Percentiles rank a stretch among this genome's conserved stretches.
These are phyloP conservation scores for Allacma fusca DNA, from an alignment of 2,888 invertebrate genomes.

Conservation along the genomic window DNA sequence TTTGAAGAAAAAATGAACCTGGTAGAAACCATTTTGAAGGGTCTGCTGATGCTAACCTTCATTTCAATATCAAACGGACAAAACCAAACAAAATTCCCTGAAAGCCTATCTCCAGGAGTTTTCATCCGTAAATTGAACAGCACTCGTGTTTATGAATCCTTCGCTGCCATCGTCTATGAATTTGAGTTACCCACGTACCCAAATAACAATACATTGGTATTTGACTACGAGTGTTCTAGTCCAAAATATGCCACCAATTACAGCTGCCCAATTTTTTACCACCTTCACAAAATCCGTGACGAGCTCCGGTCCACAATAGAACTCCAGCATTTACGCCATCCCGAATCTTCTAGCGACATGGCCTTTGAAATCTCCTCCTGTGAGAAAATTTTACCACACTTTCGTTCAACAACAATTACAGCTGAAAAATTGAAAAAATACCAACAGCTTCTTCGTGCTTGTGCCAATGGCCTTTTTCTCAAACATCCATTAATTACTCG, in stretches of 20 bases:
- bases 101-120: conserved; percentile 31
- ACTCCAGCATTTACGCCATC: neutral
- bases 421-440: conserved; percentile 8
- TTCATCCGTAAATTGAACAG: conserved; percentile 6
- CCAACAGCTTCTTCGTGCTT: conserved; percentile 10
- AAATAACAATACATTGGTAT: conserved; percentile 9
- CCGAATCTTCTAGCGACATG: neutral
- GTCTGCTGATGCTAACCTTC: neutral
- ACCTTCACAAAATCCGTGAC: conserved; percentile 37
- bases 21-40: neutral
- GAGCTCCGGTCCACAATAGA: neutral
- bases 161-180: conserved; percentile 35
- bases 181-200: conserved; percentile 18
- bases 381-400: conserved; percentile 25
- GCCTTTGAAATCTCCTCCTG: conserved; percentile 27
- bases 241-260: neutral
- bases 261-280: conserved; percentile 31
- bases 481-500: conserved; percentile 12
- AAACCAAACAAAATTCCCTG: conserved; percentile 13
- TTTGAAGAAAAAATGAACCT: neutral
- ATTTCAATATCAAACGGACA: neutral
- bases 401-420: neutral
- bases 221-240: conserved; percentile 30
- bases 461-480: conserved; percentile 16
- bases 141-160: conserved; percentile 31